phyloP scores from a whole-genome alignment of 2,113 vertebrate species.

The Labeo catla region DNA sequence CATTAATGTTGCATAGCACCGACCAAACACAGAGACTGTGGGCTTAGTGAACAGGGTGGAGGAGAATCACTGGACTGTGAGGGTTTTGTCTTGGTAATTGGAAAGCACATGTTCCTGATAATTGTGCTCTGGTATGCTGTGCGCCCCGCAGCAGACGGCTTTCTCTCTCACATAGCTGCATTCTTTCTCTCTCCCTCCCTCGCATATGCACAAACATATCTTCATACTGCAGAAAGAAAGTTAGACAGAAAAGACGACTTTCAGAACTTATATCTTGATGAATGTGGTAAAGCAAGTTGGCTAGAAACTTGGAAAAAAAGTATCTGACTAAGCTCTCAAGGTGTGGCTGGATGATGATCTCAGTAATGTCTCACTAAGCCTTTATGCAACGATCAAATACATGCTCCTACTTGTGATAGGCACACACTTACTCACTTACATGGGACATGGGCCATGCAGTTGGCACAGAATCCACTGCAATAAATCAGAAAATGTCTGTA shows the following conservation, averaged over 20 bases:
- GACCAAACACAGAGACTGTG: neutral
- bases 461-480: neutral
- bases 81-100: conserved; percentile 30
- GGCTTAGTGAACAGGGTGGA: neutral
- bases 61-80: conserved; percentile 20
- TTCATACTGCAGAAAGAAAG: neutral
- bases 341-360: conserved; percentile 48
- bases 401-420: conserved; percentile 50
- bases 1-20: conserved; percentile 27
- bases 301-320: conserved; percentile 11
- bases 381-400: conserved; percentile 24
- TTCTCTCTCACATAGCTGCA: neutral
- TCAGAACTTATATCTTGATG: neutral
- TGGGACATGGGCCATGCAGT: neutral
- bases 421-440: neutral
- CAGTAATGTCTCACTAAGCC: conserved; percentile 19
- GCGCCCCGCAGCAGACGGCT: neutral
- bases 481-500: neutral
- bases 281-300: neutral
- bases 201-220: neutral
- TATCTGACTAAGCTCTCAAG: conserved; percentile 34
- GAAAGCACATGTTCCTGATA: conserved; percentile 29
- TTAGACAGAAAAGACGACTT: neutral
- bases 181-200: neutral
- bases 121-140: conserved; percentile 30